These are phyloP conservation scores for Synergus japonicus DNA, from an alignment of 2,888 invertebrate genomes.

Conservation along the genomic window DNA sequence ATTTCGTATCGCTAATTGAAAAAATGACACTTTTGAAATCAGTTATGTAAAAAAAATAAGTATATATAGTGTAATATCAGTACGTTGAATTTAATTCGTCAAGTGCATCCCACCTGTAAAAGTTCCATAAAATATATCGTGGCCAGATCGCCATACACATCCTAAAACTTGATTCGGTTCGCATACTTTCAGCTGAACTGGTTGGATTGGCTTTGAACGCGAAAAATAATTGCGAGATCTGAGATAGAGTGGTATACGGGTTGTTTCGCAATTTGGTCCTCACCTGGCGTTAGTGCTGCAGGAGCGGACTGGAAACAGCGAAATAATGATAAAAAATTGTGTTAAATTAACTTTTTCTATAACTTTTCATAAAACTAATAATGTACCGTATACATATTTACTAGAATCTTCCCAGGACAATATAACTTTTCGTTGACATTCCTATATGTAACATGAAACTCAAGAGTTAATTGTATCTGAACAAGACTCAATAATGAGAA, in stretches of 20 bases:
- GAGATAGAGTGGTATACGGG: conserved; percentile 56
- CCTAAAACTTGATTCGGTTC: conserved; percentile 40
- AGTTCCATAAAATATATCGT: background rate
- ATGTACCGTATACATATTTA: background rate
- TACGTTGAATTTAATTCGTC: background rate
- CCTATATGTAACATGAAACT: background rate
- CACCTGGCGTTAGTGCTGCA: background rate
- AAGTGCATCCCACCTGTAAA: no score
- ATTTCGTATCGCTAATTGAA: no score
- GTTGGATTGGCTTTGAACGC: conserved; percentile 59
- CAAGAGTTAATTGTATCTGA: background rate
- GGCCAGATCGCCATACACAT: background rate
- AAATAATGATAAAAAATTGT: no score
- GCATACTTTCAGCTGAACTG: conserved; percentile 58
- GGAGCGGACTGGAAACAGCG: no score
- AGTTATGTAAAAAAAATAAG: background rate
- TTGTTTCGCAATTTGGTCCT: conserved; percentile 59
- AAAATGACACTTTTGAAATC: background rate
- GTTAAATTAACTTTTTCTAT: no score
- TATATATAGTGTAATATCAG: background rate
- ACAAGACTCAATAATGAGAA: background rate
- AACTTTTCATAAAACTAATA: no score
- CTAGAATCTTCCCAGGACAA: background rate
- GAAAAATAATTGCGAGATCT: conserved; percentile 65
- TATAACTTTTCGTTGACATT: background rate